Conservation (phyloP, 1,140 invertebrate genomes). For the Ptiloglossa arizonensis region DNA sequence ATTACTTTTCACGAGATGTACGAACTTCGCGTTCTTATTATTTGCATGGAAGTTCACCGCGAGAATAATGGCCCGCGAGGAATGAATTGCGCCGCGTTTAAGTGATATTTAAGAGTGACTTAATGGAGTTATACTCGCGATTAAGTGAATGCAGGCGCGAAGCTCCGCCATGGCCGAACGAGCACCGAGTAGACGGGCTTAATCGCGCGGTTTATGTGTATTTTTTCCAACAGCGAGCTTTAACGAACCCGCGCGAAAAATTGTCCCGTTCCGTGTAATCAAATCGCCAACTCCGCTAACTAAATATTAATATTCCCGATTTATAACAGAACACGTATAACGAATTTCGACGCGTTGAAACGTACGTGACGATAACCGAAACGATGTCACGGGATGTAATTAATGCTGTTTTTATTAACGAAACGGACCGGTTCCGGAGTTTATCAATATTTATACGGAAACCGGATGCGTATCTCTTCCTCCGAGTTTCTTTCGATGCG, state of each 20-base stretch:
- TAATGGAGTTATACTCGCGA: slow-evolving; percentile 43
- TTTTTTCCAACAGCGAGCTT: background rate
- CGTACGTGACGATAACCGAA: background rate
- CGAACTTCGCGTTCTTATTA: slow-evolving; percentile 11
- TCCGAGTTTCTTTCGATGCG: too few relatives aligned
- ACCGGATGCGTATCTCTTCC: too few relatives aligned
- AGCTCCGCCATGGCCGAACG: slow-evolving; percentile 4
- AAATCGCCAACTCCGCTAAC: background rate
- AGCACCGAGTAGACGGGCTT: background rate
- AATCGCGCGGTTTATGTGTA: slow-evolving; percentile 19
- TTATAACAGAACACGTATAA: too few relatives aligned
- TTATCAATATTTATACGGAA: too few relatives aligned
- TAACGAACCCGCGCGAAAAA: background rate
- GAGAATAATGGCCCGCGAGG: slow-evolving; percentile 12
- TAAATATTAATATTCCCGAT: background rate
- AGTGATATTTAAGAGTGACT: slow-evolving; percentile 44
- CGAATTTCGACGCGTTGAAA: background rate
- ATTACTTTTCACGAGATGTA: background rate
- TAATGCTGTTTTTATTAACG: background rate
- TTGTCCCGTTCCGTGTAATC: background rate
- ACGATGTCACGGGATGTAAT: background rate
- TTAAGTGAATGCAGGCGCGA: slow-evolving; percentile 22
- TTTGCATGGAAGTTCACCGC: background rate
- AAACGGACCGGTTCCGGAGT: background rate
- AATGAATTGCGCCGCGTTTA: slow-evolving; percentile 30